Percentiles rank a stretch among this genome's conserved stretches.
Conservation (phyloP, 2,113 vertebrate species). For the Toxotes chatareus region DNA sequence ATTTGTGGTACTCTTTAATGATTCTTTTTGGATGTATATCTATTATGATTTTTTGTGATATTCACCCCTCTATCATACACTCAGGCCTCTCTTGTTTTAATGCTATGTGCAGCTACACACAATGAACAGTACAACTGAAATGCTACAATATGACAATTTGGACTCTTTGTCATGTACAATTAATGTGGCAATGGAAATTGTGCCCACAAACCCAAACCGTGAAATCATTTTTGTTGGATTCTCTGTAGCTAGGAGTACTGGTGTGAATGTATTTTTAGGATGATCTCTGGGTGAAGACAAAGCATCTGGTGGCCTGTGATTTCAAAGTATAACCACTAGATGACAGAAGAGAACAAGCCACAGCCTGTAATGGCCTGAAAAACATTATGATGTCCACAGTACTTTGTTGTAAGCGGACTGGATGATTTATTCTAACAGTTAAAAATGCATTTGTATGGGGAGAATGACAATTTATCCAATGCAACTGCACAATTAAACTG, state of each 20-base stretch:
- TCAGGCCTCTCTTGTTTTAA: no score
- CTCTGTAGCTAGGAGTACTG: not conserved
- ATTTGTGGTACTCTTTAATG: not conserved
- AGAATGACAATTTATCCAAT: not conserved
- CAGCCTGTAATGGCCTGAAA: not conserved
- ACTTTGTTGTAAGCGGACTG: not conserved
- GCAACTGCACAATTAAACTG: not conserved
- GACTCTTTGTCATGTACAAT: not conserved
- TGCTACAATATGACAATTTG: not conserved
- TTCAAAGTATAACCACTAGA: constrained; percentile 50
- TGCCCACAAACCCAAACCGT: not conserved
- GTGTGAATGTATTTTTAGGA: not conserved
- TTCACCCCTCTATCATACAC: not conserved
- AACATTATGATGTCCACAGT: not conserved
- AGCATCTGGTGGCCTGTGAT: constrained; percentile 19
- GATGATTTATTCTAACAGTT: not conserved
- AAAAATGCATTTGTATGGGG: not conserved
- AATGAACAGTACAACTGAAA: not conserved
- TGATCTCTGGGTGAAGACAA: not conserved
- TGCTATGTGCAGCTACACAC: not conserved
- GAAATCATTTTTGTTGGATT: not conserved
- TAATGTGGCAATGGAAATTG: not conserved
- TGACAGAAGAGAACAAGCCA: constrained; percentile 61
- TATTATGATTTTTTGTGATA: no score
- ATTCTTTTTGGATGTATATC: not conserved